These are phyloP conservation scores for Camelus dromedarius DNA, from an alignment of 2,113 vertebrate species.

Conservation along the genomic window DNA sequence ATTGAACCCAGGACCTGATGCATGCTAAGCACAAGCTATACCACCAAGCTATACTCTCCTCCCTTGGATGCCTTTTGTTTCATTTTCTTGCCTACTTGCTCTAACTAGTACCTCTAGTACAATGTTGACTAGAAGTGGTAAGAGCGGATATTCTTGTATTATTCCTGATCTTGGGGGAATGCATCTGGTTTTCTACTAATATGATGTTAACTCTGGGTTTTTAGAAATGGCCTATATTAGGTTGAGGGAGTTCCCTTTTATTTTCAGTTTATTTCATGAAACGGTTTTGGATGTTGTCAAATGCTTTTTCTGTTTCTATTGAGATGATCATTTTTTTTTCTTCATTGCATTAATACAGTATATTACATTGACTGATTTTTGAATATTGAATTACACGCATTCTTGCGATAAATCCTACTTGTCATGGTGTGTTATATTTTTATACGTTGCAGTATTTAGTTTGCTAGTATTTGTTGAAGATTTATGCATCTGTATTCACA, in stretches of 20 bases:
- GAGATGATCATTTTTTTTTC: background rate
- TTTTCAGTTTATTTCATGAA: conserved; percentile 41
- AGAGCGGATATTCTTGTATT: background rate
- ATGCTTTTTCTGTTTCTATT: background rate
- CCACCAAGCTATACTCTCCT: too few species aligned
- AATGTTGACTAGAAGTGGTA: background rate
- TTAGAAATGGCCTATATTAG: background rate
- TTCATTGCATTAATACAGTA: background rate
- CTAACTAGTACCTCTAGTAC: background rate
- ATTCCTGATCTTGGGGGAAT: background rate
- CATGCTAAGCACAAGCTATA: too few species aligned
- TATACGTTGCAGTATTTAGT: background rate
- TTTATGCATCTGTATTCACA: conserved; percentile 27
- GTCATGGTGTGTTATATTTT: background rate
- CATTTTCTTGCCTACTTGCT: background rate
- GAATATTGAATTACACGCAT: background rate
- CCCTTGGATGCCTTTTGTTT: background rate
- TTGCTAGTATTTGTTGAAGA: background rate
- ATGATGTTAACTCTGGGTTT: background rate
- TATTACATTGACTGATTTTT: background rate
- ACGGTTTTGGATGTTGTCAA: background rate
- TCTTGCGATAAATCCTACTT: background rate
- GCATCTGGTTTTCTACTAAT: background rate
- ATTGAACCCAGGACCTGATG: too few species aligned
- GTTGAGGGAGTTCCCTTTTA: background rate